Base-by-base conservation (phyloP, 2,113 vertebrate species). In the Meriones unguiculatus region DNA sequence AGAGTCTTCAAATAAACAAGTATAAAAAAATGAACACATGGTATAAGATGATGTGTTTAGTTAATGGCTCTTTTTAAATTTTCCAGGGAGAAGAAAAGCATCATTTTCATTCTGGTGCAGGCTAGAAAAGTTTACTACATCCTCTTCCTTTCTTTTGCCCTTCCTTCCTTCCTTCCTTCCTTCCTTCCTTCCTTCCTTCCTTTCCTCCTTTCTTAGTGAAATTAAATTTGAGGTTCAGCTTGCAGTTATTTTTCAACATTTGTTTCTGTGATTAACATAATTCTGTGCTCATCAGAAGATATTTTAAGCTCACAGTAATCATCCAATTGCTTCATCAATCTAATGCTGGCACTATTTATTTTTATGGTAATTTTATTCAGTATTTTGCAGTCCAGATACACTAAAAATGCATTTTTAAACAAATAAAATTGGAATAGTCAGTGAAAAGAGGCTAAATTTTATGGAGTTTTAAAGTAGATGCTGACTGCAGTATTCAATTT, bases 361-460 rank as follows among this genome's bases (percentile, higher is more conserved):
- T 97, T 97, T 72, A 97, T 93, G 78, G 30, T 95, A 97, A 97
- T 97, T 97, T 95, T 97, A 97, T 97, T 97, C 93, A 96, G 90
- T 87, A 85, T 97, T 96, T 97, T 98, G 65, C 25, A 96, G 67
- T 46, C 46, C 75, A 96, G 65, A 77, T 67, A 95, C 52, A 96
- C 52, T 81, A 90, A 97, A 95, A 90, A 96, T 89, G 52, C 18
- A 91, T 87, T 95, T 94, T 97, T 50, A 94, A 96, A 92, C 82
- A 97, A 95, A 93, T 69, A 28, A 95, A 95, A 90, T 90, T 91
- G 46, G 30, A 93, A 24, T 25, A 94, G 82, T 73, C 75, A 95
- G 67, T 95, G 12, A 97, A 97, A 97, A 97, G 35, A 89, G 28
- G 41, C 57, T 89, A 89, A 95, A 94, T 92, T 41, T 89, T 92